Conservation (phyloP, 2,113 vertebrate species). For the Oenanthe melanoleuca region DNA sequence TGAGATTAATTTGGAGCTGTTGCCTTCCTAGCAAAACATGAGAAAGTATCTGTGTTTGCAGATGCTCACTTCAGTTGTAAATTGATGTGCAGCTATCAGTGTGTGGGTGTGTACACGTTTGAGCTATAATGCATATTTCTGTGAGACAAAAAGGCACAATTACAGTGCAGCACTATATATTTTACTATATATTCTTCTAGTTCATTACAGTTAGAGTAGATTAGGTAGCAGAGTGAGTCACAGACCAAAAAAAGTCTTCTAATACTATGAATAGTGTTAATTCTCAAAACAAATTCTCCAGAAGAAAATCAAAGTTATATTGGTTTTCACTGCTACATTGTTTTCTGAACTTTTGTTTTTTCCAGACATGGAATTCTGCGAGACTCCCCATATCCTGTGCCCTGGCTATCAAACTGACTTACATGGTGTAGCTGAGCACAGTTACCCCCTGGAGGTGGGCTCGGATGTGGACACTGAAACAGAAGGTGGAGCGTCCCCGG, state of each 20-base stretch:
- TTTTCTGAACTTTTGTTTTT: slow-evolving; percentile 43
- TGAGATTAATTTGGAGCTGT: not conserved
- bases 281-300: not conserved
- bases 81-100: not conserved
- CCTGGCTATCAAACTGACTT: slow-evolving; percentile 85
- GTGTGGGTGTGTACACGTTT: not conserved
- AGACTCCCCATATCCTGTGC: slow-evolving; percentile 85
- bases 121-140: not conserved
- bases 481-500: slow-evolving; percentile 86
- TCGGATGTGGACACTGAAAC: slow-evolving; percentile 92
- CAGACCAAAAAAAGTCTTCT: not conserved
- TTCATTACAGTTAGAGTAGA: not conserved
- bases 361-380: slow-evolving; percentile 91
- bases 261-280: not conserved
- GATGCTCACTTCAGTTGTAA: not conserved
- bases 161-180: not conserved
- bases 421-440: slow-evolving; percentile 77
- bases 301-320: not conserved
- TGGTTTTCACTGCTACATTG: not conserved
- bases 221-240: not conserved
- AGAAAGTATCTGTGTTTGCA: not conserved
- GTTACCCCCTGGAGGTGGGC: slow-evolving; percentile 87
- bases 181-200: not conserved
- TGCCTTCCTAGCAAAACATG: not conserved
- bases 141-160: not conserved